Evolutionary conservation across 2,888 invertebrate species (phyloP).

Genomic region (Vesta saturnalis): DNA sequence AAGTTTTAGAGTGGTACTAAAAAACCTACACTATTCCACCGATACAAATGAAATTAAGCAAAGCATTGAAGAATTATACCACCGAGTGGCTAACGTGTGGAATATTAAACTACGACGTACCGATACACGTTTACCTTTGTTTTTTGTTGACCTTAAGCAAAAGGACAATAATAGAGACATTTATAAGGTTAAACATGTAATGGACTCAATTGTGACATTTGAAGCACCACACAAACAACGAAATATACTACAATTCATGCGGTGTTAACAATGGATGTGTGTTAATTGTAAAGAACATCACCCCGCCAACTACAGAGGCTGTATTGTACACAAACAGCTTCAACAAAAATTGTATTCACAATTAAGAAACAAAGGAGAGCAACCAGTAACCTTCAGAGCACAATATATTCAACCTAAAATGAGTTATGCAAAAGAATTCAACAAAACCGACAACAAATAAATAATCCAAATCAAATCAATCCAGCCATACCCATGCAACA

Average conservation of each 20-base stretch:
- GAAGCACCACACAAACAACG: neutral
- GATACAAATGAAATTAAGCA: too few species aligned
- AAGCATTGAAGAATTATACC: slow-evolving; percentile 8
- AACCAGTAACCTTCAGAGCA: neutral
- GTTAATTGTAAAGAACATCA: neutral
- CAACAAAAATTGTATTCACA: neutral
- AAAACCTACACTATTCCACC: too few species aligned
- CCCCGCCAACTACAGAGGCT: neutral
- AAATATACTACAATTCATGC: neutral
- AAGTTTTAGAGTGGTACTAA: too few species aligned
- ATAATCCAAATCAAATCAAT: too few species aligned
- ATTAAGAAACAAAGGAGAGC: neutral
- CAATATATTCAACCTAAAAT: too few species aligned
- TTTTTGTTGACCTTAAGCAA: too few species aligned
- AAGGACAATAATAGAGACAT: slow-evolving; percentile 15
- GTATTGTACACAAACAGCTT: neutral
- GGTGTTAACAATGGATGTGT: neutral
- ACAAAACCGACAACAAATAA: neutral
- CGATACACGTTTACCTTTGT: slow-evolving; percentile 8
- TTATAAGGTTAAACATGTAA: slow-evolving; percentile 11
- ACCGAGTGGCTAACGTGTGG: slow-evolving; percentile 15
- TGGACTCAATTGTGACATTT: slow-evolving; percentile 11
- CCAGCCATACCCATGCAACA: neutral
- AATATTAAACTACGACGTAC: slow-evolving; percentile 13
- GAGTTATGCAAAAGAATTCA: slow-evolving; percentile 4